A percentile compares a stretch with the other conserved stretches of the same genome.
Evolutionary conservation across 1,140 invertebrate species (phyloP).

Genomic region (Ips nitidus): DNA sequence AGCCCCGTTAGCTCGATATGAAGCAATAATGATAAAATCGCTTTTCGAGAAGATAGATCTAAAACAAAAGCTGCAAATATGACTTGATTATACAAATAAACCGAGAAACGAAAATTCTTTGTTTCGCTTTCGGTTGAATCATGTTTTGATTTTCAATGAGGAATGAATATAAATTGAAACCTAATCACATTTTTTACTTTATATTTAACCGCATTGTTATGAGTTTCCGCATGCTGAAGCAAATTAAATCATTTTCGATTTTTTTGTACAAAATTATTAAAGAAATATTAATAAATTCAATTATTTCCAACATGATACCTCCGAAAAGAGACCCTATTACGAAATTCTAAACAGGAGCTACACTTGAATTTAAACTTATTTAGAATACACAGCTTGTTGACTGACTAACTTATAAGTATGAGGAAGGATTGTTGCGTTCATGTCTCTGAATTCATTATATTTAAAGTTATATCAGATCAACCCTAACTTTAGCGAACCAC

Average conservation of each 20-base stretch:
- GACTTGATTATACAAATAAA: constrained; percentile 13
- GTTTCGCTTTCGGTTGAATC: constrained; percentile 2
- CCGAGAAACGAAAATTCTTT: constrained; percentile 4
- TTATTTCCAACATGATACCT: too few relatives aligned
- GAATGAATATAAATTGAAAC: constrained; percentile 1
- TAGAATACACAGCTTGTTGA: constrained; percentile 29
- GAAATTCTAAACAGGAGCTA: constrained; percentile 8
- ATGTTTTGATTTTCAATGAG: constrained; percentile 7
- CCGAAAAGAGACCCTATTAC: not conserved
- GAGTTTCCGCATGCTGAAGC: too few relatives aligned
- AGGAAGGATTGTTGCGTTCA: constrained; percentile 27
- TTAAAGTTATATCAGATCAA: constrained; percentile 29
- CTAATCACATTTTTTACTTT: constrained; percentile 5
- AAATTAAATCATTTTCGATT: not conserved
- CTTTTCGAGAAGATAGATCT: not conserved
- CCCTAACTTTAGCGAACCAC: constrained; percentile 11
- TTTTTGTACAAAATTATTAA: not conserved
- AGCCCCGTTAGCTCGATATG: not conserved
- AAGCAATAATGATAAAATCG: not conserved
- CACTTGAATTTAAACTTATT: constrained; percentile 21
- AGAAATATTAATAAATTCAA: too few relatives aligned
- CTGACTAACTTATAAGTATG: constrained; percentile 30
- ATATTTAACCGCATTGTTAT: not conserved
- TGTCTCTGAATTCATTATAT: constrained; percentile 30
- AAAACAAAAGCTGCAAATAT: constrained; percentile 7